Evolutionary conservation across 1,140 invertebrate genomes (phyloP), one percentile per base, ranked within the genome.

Genomic region (Eupristina koningsbergeri): DNA sequence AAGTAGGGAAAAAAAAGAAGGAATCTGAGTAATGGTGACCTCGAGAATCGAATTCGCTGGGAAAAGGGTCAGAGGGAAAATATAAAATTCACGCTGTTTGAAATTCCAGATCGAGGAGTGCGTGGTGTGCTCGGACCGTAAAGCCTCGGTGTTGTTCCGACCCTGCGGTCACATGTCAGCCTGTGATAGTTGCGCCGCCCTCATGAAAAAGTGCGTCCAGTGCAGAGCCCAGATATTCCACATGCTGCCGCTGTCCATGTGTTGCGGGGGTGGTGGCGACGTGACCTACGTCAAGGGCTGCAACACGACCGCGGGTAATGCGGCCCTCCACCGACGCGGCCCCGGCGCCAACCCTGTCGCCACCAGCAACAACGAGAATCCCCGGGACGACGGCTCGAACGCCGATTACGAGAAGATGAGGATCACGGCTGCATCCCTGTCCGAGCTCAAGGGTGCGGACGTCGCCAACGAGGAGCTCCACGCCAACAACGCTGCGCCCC

Each of bases 151-250:
- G 63, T 93, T 98, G 86, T 98, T 99, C 93, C 96, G 96, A 86
- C 98, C 98, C 6, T 99, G 98, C 93, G 96, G 97, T 79, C 98
- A 99, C 92, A 98, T 99, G 95, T 97, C 97, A 91, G 97, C 97
- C 41, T 99, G 98, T 93, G 96, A 97, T 89, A 95, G 95, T 86
- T 99, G 98, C 93, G 96, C 98, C 79, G 95, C 95, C 76, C 94
- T 99, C 76, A 98, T 99, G 97, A 98, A 98, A 93, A 99, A 98
- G 93, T 99, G 98, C 93, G 97, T 99, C 1, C 95, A 97, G 88
- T 99, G 98, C 91, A 94, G 98, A 85, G 95, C 96, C 15, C 96
- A 96, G 88, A 98, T 99, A 88, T 97, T 97, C 85, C 94, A 95
- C 88, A 95, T 96, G 91, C 91, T 95, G 75, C 94, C 94, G 22